Conservation (phyloP, 2,113 vertebrate species). For the Sapayoa aenigma region DNA sequence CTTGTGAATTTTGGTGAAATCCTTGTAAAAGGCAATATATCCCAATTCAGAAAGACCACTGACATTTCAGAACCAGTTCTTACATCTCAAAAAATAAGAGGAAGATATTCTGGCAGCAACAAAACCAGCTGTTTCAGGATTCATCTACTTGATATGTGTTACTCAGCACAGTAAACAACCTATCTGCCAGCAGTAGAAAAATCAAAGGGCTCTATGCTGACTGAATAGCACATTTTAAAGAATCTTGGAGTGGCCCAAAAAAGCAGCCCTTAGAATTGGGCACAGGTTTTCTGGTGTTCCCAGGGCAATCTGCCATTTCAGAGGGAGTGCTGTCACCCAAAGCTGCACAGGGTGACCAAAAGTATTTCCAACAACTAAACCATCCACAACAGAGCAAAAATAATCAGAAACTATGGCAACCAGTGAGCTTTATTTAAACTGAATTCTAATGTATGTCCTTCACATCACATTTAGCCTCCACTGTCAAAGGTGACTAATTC, state of each 20-base stretch:
- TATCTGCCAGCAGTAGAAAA: neutral
- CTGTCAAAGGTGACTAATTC: neutral
- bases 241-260: neutral
- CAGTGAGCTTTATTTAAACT: neutral
- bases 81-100: neutral
- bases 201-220: neutral
- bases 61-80: neutral
- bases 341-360: neutral
- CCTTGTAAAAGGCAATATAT: neutral
- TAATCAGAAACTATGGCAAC: neutral
- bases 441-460: neutral
- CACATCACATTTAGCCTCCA: fast-evolving
- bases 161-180: neutral
- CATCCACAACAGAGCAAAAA: neutral
- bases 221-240: neutral
- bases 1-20: neutral
- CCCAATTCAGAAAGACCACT: neutral
- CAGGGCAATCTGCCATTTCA: neutral
- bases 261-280: neutral
- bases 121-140: neutral
- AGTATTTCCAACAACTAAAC: neutral
- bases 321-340: neutral
- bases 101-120: neutral
- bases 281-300: neutral
- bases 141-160: neutral